These are phyloP conservation scores for Lithophane ornitopus DNA, from an alignment of 2,888 invertebrate species.

Conservation along the genomic window DNA sequence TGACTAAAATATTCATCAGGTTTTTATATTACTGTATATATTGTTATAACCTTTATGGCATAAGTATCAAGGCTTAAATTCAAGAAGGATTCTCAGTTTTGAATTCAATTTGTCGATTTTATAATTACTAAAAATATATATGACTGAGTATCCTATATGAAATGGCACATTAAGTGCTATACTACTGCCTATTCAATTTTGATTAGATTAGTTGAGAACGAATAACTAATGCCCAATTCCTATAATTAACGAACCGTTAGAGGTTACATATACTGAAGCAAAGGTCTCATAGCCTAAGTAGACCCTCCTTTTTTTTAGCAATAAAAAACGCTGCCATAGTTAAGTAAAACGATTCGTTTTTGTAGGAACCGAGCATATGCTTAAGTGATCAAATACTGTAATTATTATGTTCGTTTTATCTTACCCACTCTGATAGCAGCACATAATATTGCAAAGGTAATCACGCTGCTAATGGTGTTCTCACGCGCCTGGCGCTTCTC, in stretches of 20 bases:
- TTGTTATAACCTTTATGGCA: not conserved
- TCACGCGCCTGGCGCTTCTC: constrained; percentile 88
- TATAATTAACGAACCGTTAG: no score
- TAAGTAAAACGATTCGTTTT: no score
- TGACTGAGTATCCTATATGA: not conserved
- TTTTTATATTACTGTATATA: not conserved
- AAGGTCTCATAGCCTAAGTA: no score
- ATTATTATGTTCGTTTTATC: constrained; percentile 48
- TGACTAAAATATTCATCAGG: constrained; percentile 9
- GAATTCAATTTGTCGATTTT: not conserved
- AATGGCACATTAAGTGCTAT: not conserved
- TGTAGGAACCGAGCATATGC: no score
- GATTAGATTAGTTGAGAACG: not conserved
- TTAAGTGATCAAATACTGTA: not conserved
- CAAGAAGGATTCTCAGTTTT: constrained; percentile 1
- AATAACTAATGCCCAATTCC: not conserved
- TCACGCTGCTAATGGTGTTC: constrained; percentile 86
- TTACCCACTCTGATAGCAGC: constrained; percentile 86
- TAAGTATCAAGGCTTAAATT: not conserved
- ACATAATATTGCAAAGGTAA: constrained; percentile 87
- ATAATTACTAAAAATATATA: not conserved
- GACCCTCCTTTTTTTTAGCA: no score
- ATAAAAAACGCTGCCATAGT: no score
- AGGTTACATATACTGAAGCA: no score
- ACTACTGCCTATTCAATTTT: not conserved